A percentile compares a stretch with the other conserved stretches of the same genome.
Conservation (phyloP, 1,140 invertebrate species). For the Drosophila parvula region DNA sequence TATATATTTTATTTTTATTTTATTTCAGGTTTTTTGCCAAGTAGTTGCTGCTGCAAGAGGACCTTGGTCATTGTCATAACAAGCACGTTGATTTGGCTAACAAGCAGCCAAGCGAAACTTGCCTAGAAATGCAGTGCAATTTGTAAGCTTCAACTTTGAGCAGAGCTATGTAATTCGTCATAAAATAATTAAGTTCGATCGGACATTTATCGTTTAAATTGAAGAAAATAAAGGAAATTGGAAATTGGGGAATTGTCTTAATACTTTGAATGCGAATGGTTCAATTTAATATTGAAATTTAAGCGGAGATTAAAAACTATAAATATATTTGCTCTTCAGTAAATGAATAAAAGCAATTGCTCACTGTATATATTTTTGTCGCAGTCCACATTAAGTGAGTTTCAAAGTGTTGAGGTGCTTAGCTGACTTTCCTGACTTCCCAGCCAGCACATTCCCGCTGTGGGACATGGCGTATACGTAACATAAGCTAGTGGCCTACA, state of each 20-base stretch:
- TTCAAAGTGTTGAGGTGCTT: not conserved
- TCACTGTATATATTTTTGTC: not conserved
- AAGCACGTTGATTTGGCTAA: constrained; percentile 60
- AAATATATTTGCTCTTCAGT: not conserved
- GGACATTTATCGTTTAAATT: not conserved
- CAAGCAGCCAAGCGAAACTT: constrained; percentile 34
- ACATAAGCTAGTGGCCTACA: constrained; percentile 14
- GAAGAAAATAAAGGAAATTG: not conserved
- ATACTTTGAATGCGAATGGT: not conserved
- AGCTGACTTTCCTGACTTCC: constrained; percentile 14
- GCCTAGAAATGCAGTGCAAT: constrained; percentile 38
- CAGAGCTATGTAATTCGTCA: constrained; percentile 2
- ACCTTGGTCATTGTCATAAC: constrained; percentile 45
- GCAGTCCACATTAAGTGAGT: not conserved
- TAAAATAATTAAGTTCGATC: not conserved
- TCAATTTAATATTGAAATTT: not conserved
- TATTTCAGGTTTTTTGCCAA: constrained; percentile 49
- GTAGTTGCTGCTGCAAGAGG: constrained; percentile 31
- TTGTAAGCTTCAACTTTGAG: constrained; percentile 30
- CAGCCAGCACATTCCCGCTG: constrained; percentile 14
- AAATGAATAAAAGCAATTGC: not conserved
- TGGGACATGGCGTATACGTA: constrained; percentile 28
- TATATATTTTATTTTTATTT: constrained; percentile 28
- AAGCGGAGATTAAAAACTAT: no score
- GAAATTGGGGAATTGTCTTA: not conserved